These are phyloP conservation scores for Polyommatus iphigenia DNA, from an alignment of 2,888 invertebrate species.

Conservation along the genomic window DNA sequence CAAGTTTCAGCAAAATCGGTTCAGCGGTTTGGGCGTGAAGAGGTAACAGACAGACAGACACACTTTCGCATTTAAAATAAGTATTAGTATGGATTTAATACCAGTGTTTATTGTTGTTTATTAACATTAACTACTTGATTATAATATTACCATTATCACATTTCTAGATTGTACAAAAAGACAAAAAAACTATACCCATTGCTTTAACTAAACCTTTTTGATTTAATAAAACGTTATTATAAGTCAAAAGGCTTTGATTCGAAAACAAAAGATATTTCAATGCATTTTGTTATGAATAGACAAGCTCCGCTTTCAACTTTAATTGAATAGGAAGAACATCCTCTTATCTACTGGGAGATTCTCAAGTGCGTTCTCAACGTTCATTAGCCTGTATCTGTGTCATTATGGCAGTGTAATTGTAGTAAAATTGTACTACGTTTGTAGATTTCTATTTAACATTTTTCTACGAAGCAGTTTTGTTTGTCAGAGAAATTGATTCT, in stretches of 20 bases:
- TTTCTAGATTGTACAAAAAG: no score
- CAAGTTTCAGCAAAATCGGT: no score
- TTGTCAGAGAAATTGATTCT: not conserved
- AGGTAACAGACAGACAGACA: no score
- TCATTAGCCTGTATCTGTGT: constrained; percentile 7
- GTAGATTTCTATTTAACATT: not conserved
- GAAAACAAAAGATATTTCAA: not conserved
- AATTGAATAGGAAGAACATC: constrained; percentile 6
- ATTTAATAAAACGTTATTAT: constrained; percentile 6
- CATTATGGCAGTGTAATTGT: not conserved
- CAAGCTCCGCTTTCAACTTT: not conserved
- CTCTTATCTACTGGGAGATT: not conserved
- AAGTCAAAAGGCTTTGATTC: not conserved
- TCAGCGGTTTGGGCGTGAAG: no score
- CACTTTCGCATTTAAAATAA: no score
- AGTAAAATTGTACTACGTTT: not conserved
- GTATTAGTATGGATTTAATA: no score
- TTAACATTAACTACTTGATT: no score
- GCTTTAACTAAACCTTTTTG: not conserved
- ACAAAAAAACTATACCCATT: not conserved
- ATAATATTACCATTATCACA: no score
- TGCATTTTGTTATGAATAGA: constrained; percentile 12
- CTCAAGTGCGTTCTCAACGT: not conserved
- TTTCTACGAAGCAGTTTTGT: not conserved
- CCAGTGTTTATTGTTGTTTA: no score